Evolutionary conservation across 64 coral and sea anemone genomes (phyloP).

Genomic region (Anthopleura sola): DNA sequence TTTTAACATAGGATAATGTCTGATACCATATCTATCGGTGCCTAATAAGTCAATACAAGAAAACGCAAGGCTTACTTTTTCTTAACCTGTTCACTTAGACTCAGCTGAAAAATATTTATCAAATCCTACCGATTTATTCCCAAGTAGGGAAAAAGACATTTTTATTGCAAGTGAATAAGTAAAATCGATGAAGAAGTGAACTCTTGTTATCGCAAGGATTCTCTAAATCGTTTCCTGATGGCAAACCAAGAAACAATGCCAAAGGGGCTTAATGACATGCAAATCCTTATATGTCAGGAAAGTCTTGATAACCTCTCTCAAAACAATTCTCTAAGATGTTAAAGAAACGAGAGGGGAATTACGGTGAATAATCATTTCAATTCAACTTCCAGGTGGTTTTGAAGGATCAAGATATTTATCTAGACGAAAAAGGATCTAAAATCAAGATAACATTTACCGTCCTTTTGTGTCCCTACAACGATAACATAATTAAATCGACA

Average conservation of each 20-base stretch:
- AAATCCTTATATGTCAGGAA: slow-evolving; percentile 3
- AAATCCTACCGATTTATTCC: not conserved
- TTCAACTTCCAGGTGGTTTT: not conserved
- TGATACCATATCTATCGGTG: not conserved
- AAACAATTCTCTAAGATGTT: slow-evolving; percentile 11
- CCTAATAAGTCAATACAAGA: not conserved
- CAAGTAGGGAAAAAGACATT: not conserved
- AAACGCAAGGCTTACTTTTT: not conserved
- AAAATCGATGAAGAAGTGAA: not conserved
- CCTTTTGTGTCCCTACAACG: not conserved
- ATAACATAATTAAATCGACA: not conserved
- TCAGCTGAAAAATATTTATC: no score
- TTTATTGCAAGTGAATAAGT: slow-evolving; percentile 1
- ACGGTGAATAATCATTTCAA: not conserved
- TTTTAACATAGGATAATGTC: not conserved
- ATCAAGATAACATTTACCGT: not conserved
- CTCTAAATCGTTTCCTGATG: not conserved
- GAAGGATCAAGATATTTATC: not conserved
- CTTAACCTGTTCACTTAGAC: not conserved
- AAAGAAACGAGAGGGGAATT: not conserved
- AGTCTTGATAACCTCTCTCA: slow-evolving; percentile 15
- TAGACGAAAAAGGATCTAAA: not conserved
- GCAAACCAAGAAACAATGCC: not conserved
- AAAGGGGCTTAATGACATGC: slow-evolving; percentile 13
- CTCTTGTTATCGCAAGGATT: not conserved